These are phyloP conservation scores for Alentia gelatinosa DNA, from an alignment of 2,888 invertebrate genomes.

Conservation along the genomic window DNA sequence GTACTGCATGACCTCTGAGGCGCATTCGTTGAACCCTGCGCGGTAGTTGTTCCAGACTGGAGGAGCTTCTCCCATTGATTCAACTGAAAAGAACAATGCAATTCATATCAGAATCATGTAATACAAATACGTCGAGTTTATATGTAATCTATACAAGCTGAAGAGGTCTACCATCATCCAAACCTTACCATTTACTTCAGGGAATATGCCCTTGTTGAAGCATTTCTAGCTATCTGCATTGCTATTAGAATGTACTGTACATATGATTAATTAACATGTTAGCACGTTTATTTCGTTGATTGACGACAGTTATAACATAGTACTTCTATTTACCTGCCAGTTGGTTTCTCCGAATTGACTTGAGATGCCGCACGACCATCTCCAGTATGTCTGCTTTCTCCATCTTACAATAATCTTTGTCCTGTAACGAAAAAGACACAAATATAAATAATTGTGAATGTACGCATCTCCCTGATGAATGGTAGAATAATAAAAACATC, in stretches of 20 bases:
- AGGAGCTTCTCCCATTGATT: not conserved
- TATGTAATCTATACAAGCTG: too few species aligned
- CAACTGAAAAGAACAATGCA: not conserved
- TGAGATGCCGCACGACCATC: conserved; percentile 38
- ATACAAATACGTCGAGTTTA: too few species aligned
- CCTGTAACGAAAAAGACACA: not conserved
- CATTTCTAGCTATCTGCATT: too few species aligned
- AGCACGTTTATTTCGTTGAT: too few species aligned
- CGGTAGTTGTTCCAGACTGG: conserved; percentile 42
- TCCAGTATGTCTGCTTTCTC: conserved; percentile 41
- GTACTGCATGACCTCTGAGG: conserved; percentile 74
- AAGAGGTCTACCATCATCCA: too few species aligned
- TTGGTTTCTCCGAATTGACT: conserved; percentile 9
- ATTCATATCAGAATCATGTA: too few species aligned
- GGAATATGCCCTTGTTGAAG: too few species aligned
- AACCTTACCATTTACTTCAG: too few species aligned
- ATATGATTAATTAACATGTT: too few species aligned
- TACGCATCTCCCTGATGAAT: not conserved
- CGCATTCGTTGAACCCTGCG: conserved; percentile 71
- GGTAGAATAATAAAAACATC: not conserved
- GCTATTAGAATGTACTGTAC: too few species aligned
- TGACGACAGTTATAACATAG: not conserved
- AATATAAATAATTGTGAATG: not conserved
- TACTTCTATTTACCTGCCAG: not conserved
- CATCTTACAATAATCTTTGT: conserved; percentile 47